Evolutionary conservation across 2,888 invertebrate species (phyloP), one percentile per base, ranked within the genome.

Genomic region (Andrena bicolor): DNA sequence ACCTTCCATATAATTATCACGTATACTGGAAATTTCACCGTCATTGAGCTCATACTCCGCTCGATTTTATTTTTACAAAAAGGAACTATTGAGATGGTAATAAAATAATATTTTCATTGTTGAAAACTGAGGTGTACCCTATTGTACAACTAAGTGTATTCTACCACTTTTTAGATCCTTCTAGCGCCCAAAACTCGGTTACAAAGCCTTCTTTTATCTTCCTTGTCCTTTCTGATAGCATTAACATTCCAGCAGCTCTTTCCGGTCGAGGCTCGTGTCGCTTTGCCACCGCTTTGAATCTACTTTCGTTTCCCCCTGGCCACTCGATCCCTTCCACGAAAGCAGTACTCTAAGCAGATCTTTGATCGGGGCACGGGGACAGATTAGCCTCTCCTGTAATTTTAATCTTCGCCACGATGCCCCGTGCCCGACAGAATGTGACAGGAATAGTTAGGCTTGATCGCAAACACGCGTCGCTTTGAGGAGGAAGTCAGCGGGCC

Each of bases 361-460:
- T 78, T 73, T 60, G 75, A 79, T 75, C 71, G 68, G n/a, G 20
- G 51, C 53, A 48, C 66, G 20, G 23, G 48, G 13, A 49, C 72
- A 60, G 75, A 76, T 80, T 80, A 76, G 58, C 51, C 65, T 49
- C 20, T 70, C 30, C 63, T 76, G 80, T 83, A 83, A 83, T 83
- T 76, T 83, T 80, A 80, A 78, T 71, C 72, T 64, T 30, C 49
- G 77, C 53, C 20, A 51, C 56, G 70, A 75, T 71, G 53, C 72
- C 61, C 76, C 60, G 63, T 53, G 63, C 48, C 77, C 73, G 75
- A 80, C 80, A 81, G 77, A 84, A 84, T 79, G 84, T 74, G 82
- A 82, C 77, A 73, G 82, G 84, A 81, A 86, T 86, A 86, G 85
- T 73, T 79, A 84, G 82, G 82, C 76, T 76, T 80, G 86, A 82